Base-by-base conservation (phyloP, 2,113 vertebrate species). In the Collichthys lucidus region DNA sequence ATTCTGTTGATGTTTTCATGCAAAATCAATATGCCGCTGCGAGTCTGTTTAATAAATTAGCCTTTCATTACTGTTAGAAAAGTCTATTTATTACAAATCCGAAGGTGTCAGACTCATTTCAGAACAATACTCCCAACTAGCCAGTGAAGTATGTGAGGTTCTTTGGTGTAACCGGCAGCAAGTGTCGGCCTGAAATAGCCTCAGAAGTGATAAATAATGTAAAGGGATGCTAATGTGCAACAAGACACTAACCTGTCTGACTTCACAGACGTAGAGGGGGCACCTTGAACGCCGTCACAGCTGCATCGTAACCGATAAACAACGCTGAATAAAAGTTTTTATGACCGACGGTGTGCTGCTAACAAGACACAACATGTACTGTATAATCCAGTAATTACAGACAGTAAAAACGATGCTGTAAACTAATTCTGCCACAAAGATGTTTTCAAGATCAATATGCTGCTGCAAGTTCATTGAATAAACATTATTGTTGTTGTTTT, bases 11-110 rank as follows among this genome's bases (percentile, higher is more conserved):
- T 75, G 24, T 70, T 77, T 77, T 79, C 24, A 63, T 56, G 77
- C 17, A 22, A 50, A 53, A 83, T 87, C 52, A 62, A 79, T 85
- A 52, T 31, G 52, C 76, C 35, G 60, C 44, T 71, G 35, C 20
- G 31, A 49, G 35, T 69, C 60, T 12, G 68, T 49, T 79, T 44
- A 87, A 59, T 78, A 61, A 81, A 84, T 50, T 75, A 64, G 90
- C 77, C 91, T 73, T 94, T 94, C 94, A 86, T 96, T 95, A 57
- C 55, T 26, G 94, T 64, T n/a, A 12, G 5, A n/a, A 20, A 40
- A 40, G 11, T 11, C 5, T n/a, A 12, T 40, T 62, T 3, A 40
- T 40, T n/a, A 20, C 31, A 62, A 42, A 62, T 40, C 19, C 1
- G 11, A 46, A 24, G 42, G n/a, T 47, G 62, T 65, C 42, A 64